These are phyloP conservation scores for Polia nebulosa DNA, from an alignment of 2,888 invertebrate genomes.

Conservation along the genomic window DNA sequence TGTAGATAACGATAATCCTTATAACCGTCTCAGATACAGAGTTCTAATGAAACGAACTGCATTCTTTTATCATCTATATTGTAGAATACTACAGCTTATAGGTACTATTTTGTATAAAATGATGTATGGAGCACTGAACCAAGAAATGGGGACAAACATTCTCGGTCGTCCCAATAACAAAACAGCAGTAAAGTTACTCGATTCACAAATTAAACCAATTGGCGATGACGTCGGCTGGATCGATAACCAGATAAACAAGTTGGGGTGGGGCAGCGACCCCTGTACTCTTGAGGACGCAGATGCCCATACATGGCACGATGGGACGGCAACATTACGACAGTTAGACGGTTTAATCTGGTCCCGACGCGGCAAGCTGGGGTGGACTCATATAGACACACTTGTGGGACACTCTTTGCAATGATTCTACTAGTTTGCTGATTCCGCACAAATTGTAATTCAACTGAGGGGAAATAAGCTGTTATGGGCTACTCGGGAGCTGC, in stretches of 20 bases:
- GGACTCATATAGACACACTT: constrained; percentile 64
- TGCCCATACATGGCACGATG: constrained; percentile 81
- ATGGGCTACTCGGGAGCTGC: constrained; percentile 32
- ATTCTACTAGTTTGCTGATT: constrained; percentile 56
- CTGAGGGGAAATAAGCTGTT: constrained; percentile 53
- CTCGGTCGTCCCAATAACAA: constrained; percentile 53
- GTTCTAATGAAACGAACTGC: constrained; percentile 11
- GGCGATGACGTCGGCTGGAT: constrained; percentile 75
- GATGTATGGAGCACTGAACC: constrained; percentile 7
- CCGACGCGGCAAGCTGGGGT: constrained; percentile 66
- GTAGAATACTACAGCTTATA: neutral
- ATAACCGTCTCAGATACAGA: constrained; percentile 29
- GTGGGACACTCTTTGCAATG: constrained; percentile 52
- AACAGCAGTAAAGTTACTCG: constrained; percentile 65
- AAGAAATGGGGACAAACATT: constrained; percentile 43
- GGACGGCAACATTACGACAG: constrained; percentile 74
- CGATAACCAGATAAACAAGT: constrained; percentile 87
- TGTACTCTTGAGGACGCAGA: constrained; percentile 82
- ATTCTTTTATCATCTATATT: constrained; percentile 7
- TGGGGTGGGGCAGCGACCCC: constrained; percentile 79
- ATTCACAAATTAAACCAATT: constrained; percentile 74
- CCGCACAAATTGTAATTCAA: constrained; percentile 47
- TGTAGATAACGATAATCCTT: constrained; percentile 58
- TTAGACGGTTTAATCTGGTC: constrained; percentile 75
- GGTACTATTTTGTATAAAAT: constrained; percentile 4